Evolutionary conservation across 2,888 invertebrate species (phyloP), one percentile per base, ranked within the genome.

Genomic region (Ophion slaviceki): DNA sequence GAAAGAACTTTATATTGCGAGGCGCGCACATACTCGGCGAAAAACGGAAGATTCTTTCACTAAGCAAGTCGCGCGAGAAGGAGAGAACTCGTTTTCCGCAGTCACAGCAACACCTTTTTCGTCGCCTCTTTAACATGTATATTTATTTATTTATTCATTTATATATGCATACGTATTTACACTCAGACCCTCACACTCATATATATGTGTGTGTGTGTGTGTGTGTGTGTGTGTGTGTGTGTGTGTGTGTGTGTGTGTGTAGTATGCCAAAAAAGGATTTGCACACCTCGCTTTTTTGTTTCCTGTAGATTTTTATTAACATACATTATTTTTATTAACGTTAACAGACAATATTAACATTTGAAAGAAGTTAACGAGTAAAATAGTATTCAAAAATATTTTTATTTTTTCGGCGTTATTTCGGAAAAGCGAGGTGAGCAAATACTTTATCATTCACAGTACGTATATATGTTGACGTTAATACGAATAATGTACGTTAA

Each of bases 1-100:
- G 78, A 75, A 83, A 83, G 75, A 75, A 81, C 81, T 81, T 81
- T 78, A 80, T 77, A 59, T 47, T 14, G 53, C 57, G 28, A 61
- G 17, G 47, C 17, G 32, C 59, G 72, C 75, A 36, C 68, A 32
- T 24, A 47, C 59, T 67, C 66, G 53, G 62, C 78, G 53, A 70
- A 72, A 24, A 74, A 82, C 77, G 47, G 61, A 75, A 68, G 75
- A 68, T 80, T 86, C 86, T 74, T 78, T 68, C 66, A 74, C 71
- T 80, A 28, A 47, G 71, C 53, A 36, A 17, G 47, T 14, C 53
- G 45, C 66, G 68, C n/a, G 67, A 28, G 20, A 78, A 53, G 59
- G 59, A 17, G 20, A 64, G 64, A 86, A 86, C 86, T 83, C 78
- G 86, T 86, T 86, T 80, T 81, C 78, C 80, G 53, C 17, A 86